Evolutionary conservation across 2,113 vertebrate species (phyloP).

Genomic region (Xenopus borealis): DNA sequence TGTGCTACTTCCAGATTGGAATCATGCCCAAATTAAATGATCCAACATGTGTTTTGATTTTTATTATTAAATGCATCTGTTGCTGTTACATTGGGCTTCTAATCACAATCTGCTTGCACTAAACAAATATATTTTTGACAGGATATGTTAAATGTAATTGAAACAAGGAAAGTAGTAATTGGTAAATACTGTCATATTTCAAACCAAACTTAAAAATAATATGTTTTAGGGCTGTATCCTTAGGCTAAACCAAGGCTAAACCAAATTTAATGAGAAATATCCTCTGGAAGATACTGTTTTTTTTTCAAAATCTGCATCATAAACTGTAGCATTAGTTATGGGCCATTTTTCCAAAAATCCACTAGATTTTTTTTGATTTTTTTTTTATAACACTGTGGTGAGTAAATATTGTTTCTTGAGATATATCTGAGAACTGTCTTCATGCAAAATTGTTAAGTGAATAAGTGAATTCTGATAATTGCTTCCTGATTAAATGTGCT

Average conservation of each 20-base stretch:
- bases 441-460: too few species aligned
- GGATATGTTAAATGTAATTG: not conserved
- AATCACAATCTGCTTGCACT: conserved; percentile 41
- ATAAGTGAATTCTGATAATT: too few species aligned
- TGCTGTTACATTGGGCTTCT: conserved; percentile 11
- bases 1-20: not conserved
- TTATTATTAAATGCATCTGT: conserved; percentile 36
- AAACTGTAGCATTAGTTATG: too few species aligned
- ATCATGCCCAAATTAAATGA: not conserved
- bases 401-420: too few species aligned
- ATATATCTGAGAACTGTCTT: too few species aligned
- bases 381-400: too few species aligned
- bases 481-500: too few species aligned
- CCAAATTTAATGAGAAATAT: too few species aligned
- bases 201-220: not conserved
- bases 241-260: not conserved
- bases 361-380: too few species aligned
- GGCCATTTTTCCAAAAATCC: too few species aligned
- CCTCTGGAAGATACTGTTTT: too few species aligned
- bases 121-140: conserved; percentile 31
- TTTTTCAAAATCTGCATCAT: too few species aligned
- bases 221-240: not conserved
- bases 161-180: conserved; percentile 1
- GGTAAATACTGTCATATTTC: not conserved
- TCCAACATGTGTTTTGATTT: conserved; percentile 20